phyloP scores from a whole-genome alignment of 2,888 invertebrate species.

The Platycnemis pennipes region DNA sequence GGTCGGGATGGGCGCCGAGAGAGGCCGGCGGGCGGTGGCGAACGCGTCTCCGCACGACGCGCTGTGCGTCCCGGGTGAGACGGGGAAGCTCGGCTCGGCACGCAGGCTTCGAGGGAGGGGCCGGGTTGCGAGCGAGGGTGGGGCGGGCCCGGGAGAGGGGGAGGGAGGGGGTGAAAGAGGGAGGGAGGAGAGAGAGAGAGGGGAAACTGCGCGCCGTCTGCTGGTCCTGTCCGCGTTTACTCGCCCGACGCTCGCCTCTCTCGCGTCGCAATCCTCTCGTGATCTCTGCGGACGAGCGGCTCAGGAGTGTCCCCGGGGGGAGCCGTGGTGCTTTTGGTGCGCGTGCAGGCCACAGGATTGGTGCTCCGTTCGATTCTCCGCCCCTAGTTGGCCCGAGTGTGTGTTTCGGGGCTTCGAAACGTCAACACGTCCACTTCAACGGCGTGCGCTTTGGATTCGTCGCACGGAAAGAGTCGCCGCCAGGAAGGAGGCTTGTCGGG shows the following conservation, averaged over 20 bases:
- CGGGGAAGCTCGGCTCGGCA: background rate
- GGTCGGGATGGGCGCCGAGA: background rate
- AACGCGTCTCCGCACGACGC: background rate
- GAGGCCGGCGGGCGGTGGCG: background rate
- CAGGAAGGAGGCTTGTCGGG: background rate
- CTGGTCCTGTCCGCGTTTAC: conserved; percentile 10
- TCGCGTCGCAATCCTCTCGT: background rate
- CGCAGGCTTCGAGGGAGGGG: background rate
- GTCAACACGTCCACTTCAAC: no score
- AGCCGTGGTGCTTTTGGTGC: background rate
- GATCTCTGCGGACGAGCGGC: background rate
- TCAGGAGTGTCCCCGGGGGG: background rate
- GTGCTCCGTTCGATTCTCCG: background rate
- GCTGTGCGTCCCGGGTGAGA: conserved; percentile 17
- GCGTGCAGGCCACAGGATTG: background rate
- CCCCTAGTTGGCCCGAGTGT: no score
- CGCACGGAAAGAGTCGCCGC: background rate
- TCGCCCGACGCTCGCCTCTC: background rate
- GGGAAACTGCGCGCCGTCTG: background rate
- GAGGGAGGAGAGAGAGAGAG: background rate
- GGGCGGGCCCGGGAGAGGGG: background rate
- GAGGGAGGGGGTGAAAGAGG: background rate
- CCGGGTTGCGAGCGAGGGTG: background rate
- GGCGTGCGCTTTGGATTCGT: background rate
- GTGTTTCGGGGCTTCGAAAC: no score